Evolutionary conservation across 2,888 invertebrate genomes (phyloP).

Genomic region (Oxystoma pomonae): DNA sequence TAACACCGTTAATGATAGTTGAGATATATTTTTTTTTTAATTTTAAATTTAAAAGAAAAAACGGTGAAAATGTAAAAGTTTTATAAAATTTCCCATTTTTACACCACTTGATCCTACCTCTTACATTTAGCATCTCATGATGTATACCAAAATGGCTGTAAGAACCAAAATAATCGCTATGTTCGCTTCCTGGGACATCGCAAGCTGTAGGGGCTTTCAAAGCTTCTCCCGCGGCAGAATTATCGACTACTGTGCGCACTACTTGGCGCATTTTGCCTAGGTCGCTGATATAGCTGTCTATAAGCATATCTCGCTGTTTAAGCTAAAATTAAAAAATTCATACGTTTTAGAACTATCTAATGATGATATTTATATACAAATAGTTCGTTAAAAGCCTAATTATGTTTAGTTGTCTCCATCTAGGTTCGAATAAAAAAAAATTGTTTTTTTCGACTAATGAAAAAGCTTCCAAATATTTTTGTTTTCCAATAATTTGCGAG

Average conservation of each 20-base stretch:
- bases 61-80: too few species aligned
- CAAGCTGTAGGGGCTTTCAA: slow-evolving; percentile 39
- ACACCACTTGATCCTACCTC: slow-evolving; percentile 17
- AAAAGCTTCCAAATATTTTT: too few species aligned
- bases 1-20: too few species aligned
- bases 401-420: too few species aligned
- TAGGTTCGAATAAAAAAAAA: too few species aligned
- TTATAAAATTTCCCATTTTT: not conserved
- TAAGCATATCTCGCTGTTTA: slow-evolving; percentile 55
- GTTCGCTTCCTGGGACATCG: slow-evolving; percentile 50
- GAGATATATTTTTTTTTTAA: too few species aligned
- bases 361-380: too few species aligned
- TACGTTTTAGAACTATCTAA: too few species aligned
- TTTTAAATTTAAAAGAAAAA: too few species aligned
- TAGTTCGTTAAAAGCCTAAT: too few species aligned
- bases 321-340: slow-evolving; percentile 48
- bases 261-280: slow-evolving; percentile 58
- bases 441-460: too few species aligned
- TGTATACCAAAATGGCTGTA: slow-evolving; percentile 92
- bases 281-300: slow-evolving; percentile 59
- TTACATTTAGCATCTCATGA: slow-evolving; percentile 86
- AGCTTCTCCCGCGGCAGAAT: slow-evolving; percentile 33
- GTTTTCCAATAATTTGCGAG: too few species aligned
- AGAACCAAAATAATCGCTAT: slow-evolving; percentile 76
- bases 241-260: slow-evolving; percentile 54